Evolutionary conservation across 2,888 invertebrate genomes (phyloP), one percentile per base, ranked within the genome.

Genomic region (Herminia tarsipennalis): DNA sequence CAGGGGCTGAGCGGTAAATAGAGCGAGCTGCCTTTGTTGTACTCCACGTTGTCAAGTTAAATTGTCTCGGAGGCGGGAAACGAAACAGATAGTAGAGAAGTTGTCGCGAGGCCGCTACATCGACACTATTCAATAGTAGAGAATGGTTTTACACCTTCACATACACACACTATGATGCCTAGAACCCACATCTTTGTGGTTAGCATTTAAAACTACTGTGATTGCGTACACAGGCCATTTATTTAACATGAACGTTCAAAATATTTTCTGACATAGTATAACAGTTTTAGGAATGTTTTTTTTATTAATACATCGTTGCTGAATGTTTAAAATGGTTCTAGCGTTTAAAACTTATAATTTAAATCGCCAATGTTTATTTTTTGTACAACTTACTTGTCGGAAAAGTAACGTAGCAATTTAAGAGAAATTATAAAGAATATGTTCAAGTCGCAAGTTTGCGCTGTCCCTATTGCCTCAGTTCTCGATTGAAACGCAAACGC

Each of bases 51-150:
- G 89, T 83, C 87, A 88, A 90, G 90, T 88, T 90, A 86, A 88
- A 89, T 88, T 88, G 89, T 90, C 86, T 88, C 84, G 66, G 74
- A 70, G 81, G 80, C 86, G 89, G 88, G 83, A 86, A 88, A 84
- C 86, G 83, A 84, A 86, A 87, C 83, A 83, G 88, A 90, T 90
- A 89, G 85, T 76, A 72, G 78, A 78, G 83, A 88, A 90, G 86
- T 90, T 89, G 84, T 76, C 69, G 77, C 66, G 75, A 74, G 78
- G 73, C 78, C 72, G 75, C 79, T 70, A 77, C 83, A 86, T 88
- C 83, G 88, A 82, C 84, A 80, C 79, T 77, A 81, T 87, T 88
- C 82, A 87, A 86, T 83, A 78, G 50, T 49, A 58, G 46, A 39
- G 49, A 58, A 50, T 61, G 45, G 56, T 48, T 60, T 49, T 58